Evolutionary conservation across 1,140 invertebrate species (phyloP), one percentile per base, ranked within the genome.

Genomic region (Drosophila tristis): DNA sequence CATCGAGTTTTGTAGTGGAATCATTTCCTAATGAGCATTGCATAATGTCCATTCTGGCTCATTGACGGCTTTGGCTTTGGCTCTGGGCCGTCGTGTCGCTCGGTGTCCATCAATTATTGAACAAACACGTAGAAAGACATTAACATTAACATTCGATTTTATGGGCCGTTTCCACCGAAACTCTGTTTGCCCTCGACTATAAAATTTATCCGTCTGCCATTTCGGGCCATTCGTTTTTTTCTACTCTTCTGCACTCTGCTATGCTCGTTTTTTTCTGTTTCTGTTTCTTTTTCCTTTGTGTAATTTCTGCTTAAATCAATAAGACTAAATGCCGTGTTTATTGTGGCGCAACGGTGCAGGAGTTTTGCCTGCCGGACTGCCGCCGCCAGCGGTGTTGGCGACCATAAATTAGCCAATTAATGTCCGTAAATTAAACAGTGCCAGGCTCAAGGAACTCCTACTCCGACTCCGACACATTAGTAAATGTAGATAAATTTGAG

Each of bases 401-500:
- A 35, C 49, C 54, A 84, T 87, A 87, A 90, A 84, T 87, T 58
- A 74, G 62, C 44, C 49, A 76, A 79, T 79, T 84, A 89, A 89
- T 72, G 79, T 26, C 45, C 71, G 50, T 68, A 71, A 80, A 64
- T 74, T 70, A 74, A 60, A 72, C 56, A 64, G 5, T 42, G 15
- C 48, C 47, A 20, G 58, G 11, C 44, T 47, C 42, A 48, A 23
- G 60, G 25, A 31, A 42, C 31, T 31, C 20, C 20, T 8, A 31
- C 15, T 31, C 20, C 20, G 31, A 31, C 15, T 31, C 13, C 2
- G 45, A 25, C 2, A 29, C 26, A 45, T 9, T 20, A 20, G 20
- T 20, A 8, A 25, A 35, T 70, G 65, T 58, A 71, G 44, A 71
- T 44, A 70, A 57, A 50, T 50, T 50, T 43, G 1, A 43, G 53